Evolutionary conservation across 2,113 vertebrate genomes (phyloP).

Genomic region (Oncorhynchus mykiss): DNA sequence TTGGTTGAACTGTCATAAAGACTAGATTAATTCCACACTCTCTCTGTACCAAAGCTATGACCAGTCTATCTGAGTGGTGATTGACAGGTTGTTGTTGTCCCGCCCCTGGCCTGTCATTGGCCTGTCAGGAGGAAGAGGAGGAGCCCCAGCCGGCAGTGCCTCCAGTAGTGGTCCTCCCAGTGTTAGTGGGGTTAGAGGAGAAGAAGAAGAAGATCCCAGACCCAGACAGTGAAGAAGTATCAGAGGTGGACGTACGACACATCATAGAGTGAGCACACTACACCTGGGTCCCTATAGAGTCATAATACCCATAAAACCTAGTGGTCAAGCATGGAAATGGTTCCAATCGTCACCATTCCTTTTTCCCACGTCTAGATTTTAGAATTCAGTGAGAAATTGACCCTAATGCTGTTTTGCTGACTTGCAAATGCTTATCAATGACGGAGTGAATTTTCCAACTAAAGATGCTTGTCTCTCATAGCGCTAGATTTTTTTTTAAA

Average conservation of each 20-base stretch:
- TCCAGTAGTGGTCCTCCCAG: conserved; percentile 39
- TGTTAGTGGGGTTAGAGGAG: conserved; percentile 55
- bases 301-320: too few relatives aligned
- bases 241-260: conserved; percentile 86
- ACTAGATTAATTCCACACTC: too few relatives aligned
- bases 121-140: conserved; percentile 84
- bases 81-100: conserved; percentile 2
- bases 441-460: not conserved
- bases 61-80: not conserved
- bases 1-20: too few relatives aligned
- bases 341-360: too few relatives aligned
- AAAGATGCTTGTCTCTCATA: not conserved
- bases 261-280: conserved; percentile 87
- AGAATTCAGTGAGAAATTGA: not conserved
- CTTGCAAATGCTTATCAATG: not conserved
- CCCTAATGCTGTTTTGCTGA: too few relatives aligned
- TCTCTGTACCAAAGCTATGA: too few relatives aligned
- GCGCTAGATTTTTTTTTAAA: too few relatives aligned
- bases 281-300: too few relatives aligned
- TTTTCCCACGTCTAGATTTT: too few relatives aligned
- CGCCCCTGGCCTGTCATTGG: conserved; percentile 36
- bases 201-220: conserved; percentile 94
- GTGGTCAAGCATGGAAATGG: too few relatives aligned
- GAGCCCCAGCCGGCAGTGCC: conserved; percentile 72
- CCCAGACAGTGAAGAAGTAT: conserved; percentile 90